Evolutionary conservation across 2,113 vertebrate species (phyloP).

Genomic region (Bubalus kerabau): DNA sequence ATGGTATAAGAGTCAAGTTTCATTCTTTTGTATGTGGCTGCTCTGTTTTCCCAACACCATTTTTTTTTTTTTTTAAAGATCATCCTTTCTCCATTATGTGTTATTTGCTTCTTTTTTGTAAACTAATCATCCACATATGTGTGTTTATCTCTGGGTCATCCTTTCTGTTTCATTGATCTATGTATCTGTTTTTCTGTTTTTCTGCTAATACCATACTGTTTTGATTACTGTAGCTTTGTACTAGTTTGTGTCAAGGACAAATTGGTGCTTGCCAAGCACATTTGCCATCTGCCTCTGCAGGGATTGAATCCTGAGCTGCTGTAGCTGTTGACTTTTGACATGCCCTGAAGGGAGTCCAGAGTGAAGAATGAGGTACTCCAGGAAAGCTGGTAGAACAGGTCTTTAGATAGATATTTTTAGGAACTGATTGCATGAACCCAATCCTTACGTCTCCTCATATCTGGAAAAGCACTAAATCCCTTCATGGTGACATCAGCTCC

Average conservation of each 20-base stretch:
- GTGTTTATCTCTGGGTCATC: not conserved
- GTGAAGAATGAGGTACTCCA: not conserved
- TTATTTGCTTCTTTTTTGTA: not conserved
- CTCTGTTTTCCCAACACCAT: not conserved
- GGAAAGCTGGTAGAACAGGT: not conserved
- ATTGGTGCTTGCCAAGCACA: not conserved
- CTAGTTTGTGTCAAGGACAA: not conserved
- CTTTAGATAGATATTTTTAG: not conserved
- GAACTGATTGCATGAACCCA: not conserved
- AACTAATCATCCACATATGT: not conserved
- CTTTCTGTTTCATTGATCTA: not conserved
- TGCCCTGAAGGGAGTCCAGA: not conserved
- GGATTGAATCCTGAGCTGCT: not conserved
- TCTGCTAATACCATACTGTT: not conserved
- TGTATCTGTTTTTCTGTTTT: not conserved
- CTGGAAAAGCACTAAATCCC: not conserved
- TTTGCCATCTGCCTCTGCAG: not conserved
- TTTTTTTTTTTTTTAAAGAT: not conserved
- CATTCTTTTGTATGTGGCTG: not conserved
- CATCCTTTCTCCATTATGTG: not conserved
- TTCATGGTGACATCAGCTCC: not conserved
- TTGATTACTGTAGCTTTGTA: not conserved
- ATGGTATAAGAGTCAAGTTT: not conserved
- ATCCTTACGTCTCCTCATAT: not conserved
- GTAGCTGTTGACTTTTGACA: not conserved